phyloP scores from a whole-genome alignment of 2,113 vertebrate species.

The Elanus axillaris region DNA sequence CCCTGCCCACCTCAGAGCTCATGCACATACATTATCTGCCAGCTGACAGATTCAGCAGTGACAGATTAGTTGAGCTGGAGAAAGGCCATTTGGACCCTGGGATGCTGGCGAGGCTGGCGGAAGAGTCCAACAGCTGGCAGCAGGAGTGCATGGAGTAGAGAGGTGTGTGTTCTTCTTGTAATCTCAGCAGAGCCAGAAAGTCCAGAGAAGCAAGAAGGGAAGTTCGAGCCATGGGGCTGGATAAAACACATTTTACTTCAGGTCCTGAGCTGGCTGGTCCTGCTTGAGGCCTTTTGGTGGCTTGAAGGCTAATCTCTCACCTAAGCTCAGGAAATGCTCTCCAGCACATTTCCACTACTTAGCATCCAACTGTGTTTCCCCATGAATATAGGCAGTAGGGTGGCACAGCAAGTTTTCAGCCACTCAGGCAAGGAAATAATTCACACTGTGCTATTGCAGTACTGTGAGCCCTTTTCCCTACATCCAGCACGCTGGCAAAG shows the following conservation, averaged over 20 bases:
- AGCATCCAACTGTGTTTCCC: background rate
- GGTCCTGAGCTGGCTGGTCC: background rate
- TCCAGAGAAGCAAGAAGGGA: background rate
- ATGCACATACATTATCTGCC: background rate
- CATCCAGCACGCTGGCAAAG: background rate
- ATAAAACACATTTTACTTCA: background rate
- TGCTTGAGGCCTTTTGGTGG: background rate
- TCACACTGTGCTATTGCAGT: accelerated
- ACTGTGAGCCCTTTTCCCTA: background rate
- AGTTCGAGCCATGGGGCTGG: background rate
- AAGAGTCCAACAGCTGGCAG: background rate
- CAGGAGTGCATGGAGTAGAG: background rate
- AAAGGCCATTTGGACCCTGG: constrained; percentile 5
- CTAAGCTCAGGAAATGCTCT: background rate
- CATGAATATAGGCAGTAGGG: background rate
- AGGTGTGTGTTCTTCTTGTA: background rate
- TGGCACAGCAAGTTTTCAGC: background rate
- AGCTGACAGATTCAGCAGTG: constrained; percentile 32
- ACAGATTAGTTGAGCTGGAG: constrained; percentile 41
- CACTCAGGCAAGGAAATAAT: background rate
- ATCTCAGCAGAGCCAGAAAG: background rate
- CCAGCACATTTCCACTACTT: background rate
- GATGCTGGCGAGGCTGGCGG: background rate
- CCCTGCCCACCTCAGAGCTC: background rate
- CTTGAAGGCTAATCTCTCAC: background rate